Percentiles rank a stretch among this genome's conserved stretches.
Evolutionary conservation across 2,113 vertebrate genomes (phyloP).

Genomic region (Urocolius indicus): DNA sequence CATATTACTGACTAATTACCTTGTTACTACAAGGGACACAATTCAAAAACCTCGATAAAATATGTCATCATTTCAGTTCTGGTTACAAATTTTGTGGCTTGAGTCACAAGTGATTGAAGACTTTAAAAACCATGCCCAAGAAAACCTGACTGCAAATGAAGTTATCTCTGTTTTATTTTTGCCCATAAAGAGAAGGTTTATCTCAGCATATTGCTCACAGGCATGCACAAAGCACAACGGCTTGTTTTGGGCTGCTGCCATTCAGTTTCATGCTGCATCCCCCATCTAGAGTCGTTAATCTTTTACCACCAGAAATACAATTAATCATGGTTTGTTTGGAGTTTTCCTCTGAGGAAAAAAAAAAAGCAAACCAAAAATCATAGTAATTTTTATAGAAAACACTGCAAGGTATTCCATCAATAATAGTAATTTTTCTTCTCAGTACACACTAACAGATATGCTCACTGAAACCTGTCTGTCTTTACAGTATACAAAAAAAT

Average conservation of each 20-base stretch:
- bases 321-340: neutral
- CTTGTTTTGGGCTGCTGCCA: conserved; percentile 29
- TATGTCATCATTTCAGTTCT: neutral
- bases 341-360: conserved; percentile 1
- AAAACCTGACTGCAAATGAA: conserved; percentile 43
- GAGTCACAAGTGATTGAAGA: neutral
- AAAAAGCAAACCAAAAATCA: neutral
- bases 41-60: neutral
- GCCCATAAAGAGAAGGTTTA: conserved; percentile 27
- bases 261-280: conserved; percentile 26
- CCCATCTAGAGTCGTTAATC: neutral
- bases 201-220: neutral
- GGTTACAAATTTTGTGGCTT: neutral
- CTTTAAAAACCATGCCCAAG: conserved; percentile 5
- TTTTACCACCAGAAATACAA: conserved; percentile 10
- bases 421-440: conserved; percentile 32
- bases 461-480: conserved; percentile 5
- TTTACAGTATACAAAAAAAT: neutral
- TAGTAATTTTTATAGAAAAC: conserved; percentile 36
- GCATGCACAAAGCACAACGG: neutral
- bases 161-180: conserved; percentile 33
- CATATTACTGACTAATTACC: conserved; percentile 12
- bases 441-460: conserved; percentile 2
- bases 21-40: conserved; percentile 16
- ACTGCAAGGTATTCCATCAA: conserved; percentile 18